Evolutionary conservation across 1,140 invertebrate species (phyloP).

Genomic region (Hetaerina americana): DNA sequence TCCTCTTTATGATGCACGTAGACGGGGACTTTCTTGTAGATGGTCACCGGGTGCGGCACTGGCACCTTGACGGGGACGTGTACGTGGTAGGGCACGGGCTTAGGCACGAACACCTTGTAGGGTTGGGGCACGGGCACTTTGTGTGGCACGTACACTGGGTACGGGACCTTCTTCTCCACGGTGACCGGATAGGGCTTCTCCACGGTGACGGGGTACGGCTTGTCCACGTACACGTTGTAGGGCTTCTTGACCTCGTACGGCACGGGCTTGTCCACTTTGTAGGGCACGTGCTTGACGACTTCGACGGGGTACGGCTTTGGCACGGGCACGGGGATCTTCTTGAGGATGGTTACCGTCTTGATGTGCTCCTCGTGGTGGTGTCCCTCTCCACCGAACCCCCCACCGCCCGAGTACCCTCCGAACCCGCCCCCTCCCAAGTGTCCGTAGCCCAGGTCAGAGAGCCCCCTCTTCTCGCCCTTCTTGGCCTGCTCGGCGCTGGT

Average conservation of each 20-base stretch:
- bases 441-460: neutral
- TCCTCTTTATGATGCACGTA: neutral
- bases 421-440: neutral
- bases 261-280: slow-evolving; percentile 17
- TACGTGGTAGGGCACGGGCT: slow-evolving; percentile 15
- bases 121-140: slow-evolving; percentile 19
- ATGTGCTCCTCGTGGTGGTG: slow-evolving; percentile 25
- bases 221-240: slow-evolving; percentile 4
- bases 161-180: slow-evolving; percentile 10
- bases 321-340: slow-evolving; percentile 29
- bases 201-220: slow-evolving; percentile 16
- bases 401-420: neutral
- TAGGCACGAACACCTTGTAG: slow-evolving; percentile 17
- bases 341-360: slow-evolving; percentile 32
- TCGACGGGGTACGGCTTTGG: slow-evolving; percentile 31
- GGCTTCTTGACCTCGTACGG: slow-evolving; percentile 18
- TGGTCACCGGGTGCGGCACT: neutral
- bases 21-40: neutral
- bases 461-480: neutral
- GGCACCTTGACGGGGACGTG: slow-evolving; percentile 16
- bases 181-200: slow-evolving; percentile 6
- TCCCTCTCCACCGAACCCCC: slow-evolving; percentile 16
- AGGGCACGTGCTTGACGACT: slow-evolving; percentile 28
- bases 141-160: slow-evolving; percentile 19
- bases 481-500: no score